Percentiles rank a stretch among this genome's conserved stretches.
Evolutionary conservation across 2,888 invertebrate genomes (phyloP).

Genomic region (Microctonus brassicae): DNA sequence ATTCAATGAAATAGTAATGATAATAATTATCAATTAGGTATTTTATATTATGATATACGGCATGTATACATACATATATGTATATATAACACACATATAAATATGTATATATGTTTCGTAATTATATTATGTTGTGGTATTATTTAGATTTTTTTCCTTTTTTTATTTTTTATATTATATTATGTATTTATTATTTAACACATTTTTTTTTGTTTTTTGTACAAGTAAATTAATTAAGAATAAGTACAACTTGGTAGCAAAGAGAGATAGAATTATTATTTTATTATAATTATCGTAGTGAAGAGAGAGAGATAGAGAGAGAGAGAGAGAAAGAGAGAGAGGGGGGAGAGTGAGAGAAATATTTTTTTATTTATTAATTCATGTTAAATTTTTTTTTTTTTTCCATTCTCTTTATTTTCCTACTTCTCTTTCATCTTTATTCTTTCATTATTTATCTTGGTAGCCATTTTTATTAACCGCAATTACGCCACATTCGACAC

Average conservation of each 20-base stretch:
- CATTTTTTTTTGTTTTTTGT: slow-evolving; percentile 64
- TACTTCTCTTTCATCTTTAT: not conserved
- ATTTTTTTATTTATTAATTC: slow-evolving; percentile 29
- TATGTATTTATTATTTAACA: slow-evolving; percentile 67
- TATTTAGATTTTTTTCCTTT: slow-evolving; percentile 21
- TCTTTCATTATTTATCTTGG: not conserved
- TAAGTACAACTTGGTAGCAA: slow-evolving; percentile 72
- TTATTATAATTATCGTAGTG: slow-evolving; percentile 66
- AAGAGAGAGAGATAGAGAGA: slow-evolving; percentile 50
- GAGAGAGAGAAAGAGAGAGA: slow-evolving; percentile 35
- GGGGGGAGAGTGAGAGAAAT: slow-evolving; percentile 41
- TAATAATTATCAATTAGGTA: slow-evolving; percentile 56
- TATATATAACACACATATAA: slow-evolving; percentile 47
- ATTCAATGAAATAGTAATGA: slow-evolving; percentile 48
- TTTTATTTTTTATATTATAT: slow-evolving; percentile 60
- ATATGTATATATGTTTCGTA: slow-evolving; percentile 46
- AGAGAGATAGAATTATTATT: slow-evolving; percentile 70
- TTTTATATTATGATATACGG: slow-evolving; percentile 56
- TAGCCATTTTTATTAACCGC: slow-evolving; percentile 37
- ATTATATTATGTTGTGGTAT: not conserved
- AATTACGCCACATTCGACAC: slow-evolving; percentile 40
- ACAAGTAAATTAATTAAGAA: slow-evolving; percentile 71
- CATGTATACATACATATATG: slow-evolving; percentile 42
- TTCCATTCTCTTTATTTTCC: slow-evolving; percentile 35
- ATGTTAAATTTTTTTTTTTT: slow-evolving; percentile 42